Evolutionary conservation across 2,888 invertebrate species (phyloP).

Genomic region (Eupelmus urozonus): DNA sequence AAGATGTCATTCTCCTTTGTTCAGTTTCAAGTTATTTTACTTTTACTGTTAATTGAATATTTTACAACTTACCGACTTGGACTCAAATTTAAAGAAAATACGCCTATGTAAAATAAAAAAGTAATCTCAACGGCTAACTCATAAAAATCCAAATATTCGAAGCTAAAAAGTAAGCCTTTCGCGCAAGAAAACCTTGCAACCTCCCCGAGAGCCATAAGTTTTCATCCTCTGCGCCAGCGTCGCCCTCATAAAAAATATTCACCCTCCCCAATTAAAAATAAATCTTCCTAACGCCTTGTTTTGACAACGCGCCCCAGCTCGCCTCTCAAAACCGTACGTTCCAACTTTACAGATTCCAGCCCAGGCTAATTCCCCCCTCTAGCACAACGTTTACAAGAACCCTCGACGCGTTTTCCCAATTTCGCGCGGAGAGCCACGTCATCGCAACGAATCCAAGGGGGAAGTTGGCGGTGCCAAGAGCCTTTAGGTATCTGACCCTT

Average conservation of each 20-base stretch:
- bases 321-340: slow-evolving; percentile 40
- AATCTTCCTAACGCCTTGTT: slow-evolving; percentile 41
- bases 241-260: too few relatives aligned
- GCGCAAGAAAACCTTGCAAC: too few relatives aligned
- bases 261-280: slow-evolving; percentile 45
- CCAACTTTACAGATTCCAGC: slow-evolving; percentile 44
- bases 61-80: too few relatives aligned
- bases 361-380: background rate
- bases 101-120: too few relatives aligned
- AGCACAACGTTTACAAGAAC: background rate
- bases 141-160: too few relatives aligned
- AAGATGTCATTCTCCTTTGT: background rate
- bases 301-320: slow-evolving; percentile 36
- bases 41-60: too few relatives aligned
- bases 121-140: too few relatives aligned
- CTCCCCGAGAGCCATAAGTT: too few relatives aligned
- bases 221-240: too few relatives aligned
- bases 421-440: slow-evolving; percentile 44
- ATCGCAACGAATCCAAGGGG: slow-evolving; percentile 2
- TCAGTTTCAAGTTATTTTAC: too few relatives aligned
- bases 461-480: background rate
- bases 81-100: too few relatives aligned
- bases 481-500: background rate
- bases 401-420: slow-evolving; percentile 18
- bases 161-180: too few relatives aligned